Percentiles rank a stretch among this genome's conserved stretches.
Evolutionary conservation across 2,113 vertebrate species (phyloP).

Genomic region (Pelecanoides urinatrix): DNA sequence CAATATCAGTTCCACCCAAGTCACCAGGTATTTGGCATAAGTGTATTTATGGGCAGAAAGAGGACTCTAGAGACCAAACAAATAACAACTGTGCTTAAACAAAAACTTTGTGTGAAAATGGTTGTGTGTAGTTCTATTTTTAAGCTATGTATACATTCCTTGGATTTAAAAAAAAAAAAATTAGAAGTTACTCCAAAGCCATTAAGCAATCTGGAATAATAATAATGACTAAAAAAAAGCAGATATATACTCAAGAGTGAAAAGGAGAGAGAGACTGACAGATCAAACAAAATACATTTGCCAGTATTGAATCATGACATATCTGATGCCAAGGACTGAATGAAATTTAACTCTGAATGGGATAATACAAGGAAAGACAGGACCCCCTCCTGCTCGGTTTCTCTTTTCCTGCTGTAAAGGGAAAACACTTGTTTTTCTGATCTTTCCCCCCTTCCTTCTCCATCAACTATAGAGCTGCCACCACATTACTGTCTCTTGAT

Average conservation of each 20-base stretch:
- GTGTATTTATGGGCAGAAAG: not conserved
- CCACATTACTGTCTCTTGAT: not conserved
- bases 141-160: not conserved
- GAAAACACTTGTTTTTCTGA: not conserved
- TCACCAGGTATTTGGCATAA: not conserved
- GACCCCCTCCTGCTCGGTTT: not conserved
- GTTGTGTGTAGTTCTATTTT: not conserved
- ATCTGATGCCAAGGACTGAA: not conserved
- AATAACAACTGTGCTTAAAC: not conserved
- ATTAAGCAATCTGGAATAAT: not conserved
- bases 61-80: not conserved
- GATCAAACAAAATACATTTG: not conserved
- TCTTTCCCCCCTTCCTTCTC: not conserved
- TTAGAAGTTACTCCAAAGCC: not conserved
- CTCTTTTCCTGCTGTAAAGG: not conserved
- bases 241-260: not conserved
- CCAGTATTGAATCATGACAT: not conserved
- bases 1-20: not conserved
- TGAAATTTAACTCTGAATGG: not conserved
- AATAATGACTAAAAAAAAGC: not conserved
- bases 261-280: not conserved
- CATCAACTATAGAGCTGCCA: not conserved
- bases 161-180: not conserved
- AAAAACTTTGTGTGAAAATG: not conserved
- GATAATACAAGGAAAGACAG: not conserved